Evolutionary conservation across 2,113 vertebrate genomes (phyloP), one percentile per base, ranked within the genome.

Genomic region (Nesoenas mayeri): DNA sequence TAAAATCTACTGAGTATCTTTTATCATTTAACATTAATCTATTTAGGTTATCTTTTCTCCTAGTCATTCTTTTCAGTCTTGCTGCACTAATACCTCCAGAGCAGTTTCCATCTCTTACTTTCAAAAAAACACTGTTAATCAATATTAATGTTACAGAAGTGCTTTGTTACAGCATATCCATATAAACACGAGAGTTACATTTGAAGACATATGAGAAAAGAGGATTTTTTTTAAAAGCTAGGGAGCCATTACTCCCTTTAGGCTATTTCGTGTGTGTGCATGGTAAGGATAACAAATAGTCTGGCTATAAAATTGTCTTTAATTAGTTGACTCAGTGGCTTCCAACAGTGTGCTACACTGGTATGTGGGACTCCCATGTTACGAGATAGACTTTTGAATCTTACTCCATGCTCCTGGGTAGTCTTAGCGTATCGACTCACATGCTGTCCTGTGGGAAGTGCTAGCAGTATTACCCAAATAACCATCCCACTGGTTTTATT

Each of bases 401-500:
- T 89, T 90, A 40, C 50, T 88, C 42, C 85, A 38, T 24, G 34
- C 85, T 96, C 85, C 94, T 94, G 95, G 88, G 51, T 93, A 93
- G 90, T 58, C 69, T 89, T 86, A 95, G 67, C 9, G 21, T 85
- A 91, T 79, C 25, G 38, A 69, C 85, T 89, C 71, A 31, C n/a
- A 73, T 56, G 70, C 69, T 95, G 75, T 96, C 94, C 95, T 96
- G 89, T 96, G 91, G 94, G 93, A 96, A 95, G 79, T 50, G 25
- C 85, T 57, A 50, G 81, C 79, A 96, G 85, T 73, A 96, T 96
- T 95, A 90, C 69, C 67, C 78, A 85, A 96, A 95, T 95, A 95
- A 93, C 88, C 75, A 89, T 92, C 95, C 95, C 92, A 92, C 91
- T 96, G 97, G 66, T 97, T 95, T 98, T 97, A 98, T 94, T 96